Base-by-base conservation (phyloP, 2,113 vertebrate species). In the Solea senegalensis region DNA sequence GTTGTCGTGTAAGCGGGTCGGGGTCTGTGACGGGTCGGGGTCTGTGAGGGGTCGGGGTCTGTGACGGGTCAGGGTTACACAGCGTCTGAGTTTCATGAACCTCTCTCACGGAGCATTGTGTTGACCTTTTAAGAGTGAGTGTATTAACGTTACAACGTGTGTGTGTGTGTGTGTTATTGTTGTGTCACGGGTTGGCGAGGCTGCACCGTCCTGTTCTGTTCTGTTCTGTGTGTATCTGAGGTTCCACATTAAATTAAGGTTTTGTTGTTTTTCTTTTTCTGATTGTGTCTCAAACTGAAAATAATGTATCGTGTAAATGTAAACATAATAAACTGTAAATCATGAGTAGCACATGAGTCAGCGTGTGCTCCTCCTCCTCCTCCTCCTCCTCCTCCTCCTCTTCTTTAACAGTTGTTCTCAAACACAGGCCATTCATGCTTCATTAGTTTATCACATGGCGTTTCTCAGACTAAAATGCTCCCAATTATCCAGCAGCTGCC, bases 371-470 rank as follows among this genome's bases (percentile, higher is more conserved):
- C 21, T 21, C 21, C 21, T 21, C 21, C 21, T 21, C 21, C 21
- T 21, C 21, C 21, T 21, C 21, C 21, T 21, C 21, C 21, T 21
- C 21, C 21, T 21, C 21, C 21, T 21, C 21, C 40, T 43, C 8
- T 14, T 40, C 3, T 40, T 45, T 7, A 11, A 15, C 9, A 39
- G 53, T 49, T 59, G 7, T 62, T 59, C 51, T 45, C n/a, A 45
- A 68, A 65, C 60, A 27, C 16, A 71, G 74, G 34, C 46, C 79
- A 78, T 87, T 80, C 85, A 81, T 85, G 76, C 83, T 76, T 53
- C 58, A 88, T 88, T 91, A 86, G 75, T 86, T 89, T 77, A 87
- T 92, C 91, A 93, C 90, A 90, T 93, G 91, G 74, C 81, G 40
- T 87, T 88, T 82, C 83, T 90, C 76, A 85, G 69, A 83, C 79